Base-by-base conservation (phyloP, 1,140 invertebrate genomes). In the Drosophila kikkawai region DNA sequence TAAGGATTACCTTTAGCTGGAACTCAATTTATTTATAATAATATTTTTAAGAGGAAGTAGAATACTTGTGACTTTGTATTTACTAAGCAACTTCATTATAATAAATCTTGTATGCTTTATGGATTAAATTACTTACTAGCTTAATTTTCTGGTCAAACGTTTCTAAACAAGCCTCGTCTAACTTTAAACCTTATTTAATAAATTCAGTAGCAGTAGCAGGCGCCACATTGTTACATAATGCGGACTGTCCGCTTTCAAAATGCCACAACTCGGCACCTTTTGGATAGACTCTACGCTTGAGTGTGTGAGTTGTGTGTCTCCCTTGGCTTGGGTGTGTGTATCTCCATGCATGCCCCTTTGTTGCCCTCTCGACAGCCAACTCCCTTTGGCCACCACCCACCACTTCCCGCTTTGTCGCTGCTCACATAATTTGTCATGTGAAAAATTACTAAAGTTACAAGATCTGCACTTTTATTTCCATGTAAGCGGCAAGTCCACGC, bases 371-470 rank as follows among this genome's bases (percentile, higher is more conserved):
- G 50, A 66, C 74, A 57, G 26, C 19, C 39, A 32, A 15, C 55
- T 15, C 56, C 63, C 39, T 12, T 42, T 41, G 12, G 36, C 32
- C 44, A 11, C 32, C 57, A 11, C 32, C 44, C 17, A 3, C 36
- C 47, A 55, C 47, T 63, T 71, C 44, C 80, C 73, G 70, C 64
- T 70, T 76, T 70, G 75, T 63, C 70, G 70, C 69, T 84, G 87
- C 85, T 90, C 85, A 90, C 80, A 91, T 91, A 91, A 91, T 91
- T 91, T 91, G 90, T 91, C 90, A 91, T 91, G 90, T 91, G 90
- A 91, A 90, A 91, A 91, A 91, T 91, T 91, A 91, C 90, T 91
- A 86, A 91, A 91, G 88, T 91, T 91, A 88, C 85, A 88, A 88
- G 85, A 90, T 88, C 84, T 88, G 84, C 85, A 88, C 84, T 90